These are phyloP conservation scores for Dasyprocta punctata DNA, from an alignment of 2,113 vertebrate species.

Conservation along the genomic window DNA sequence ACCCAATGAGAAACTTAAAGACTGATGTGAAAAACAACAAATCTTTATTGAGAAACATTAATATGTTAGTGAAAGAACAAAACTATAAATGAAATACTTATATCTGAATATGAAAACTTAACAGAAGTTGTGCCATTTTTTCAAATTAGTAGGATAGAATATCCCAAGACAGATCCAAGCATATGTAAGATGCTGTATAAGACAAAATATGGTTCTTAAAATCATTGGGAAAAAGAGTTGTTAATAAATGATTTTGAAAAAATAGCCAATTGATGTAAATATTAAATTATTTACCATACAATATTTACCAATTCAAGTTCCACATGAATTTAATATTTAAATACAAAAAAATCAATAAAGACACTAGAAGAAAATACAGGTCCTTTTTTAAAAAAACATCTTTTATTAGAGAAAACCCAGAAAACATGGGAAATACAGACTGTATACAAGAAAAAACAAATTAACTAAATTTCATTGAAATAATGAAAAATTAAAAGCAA, in stretches of 20 bases:
- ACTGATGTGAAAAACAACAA: not conserved
- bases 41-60: constrained; percentile 43
- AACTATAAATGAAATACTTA: not conserved
- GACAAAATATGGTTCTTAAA: constrained; percentile 12
- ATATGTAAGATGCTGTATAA: not conserved
- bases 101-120: constrained; percentile 35
- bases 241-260: constrained; percentile 44
- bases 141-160: constrained; percentile 36
- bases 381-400: not conserved
- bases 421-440: not conserved
- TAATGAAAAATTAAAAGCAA: constrained; percentile 19
- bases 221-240: not conserved
- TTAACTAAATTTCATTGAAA: not conserved
- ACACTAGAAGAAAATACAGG: not conserved
- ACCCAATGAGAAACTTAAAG: not conserved
- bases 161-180: not conserved
- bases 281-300: not conserved
- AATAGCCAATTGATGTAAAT: constrained; percentile 10
- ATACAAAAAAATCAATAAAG: constrained; percentile 45
- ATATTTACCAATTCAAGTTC: constrained; percentile 9
- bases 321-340: constrained; percentile 40
- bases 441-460: not conserved
- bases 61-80: constrained; percentile 19
- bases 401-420: not conserved
- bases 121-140: constrained; percentile 19